Percentiles rank a stretch among this genome's conserved stretches.
These are phyloP conservation scores for Hoplostethus atlanticus DNA, from an alignment of 2,797 vertebrate species.

Conservation along the genomic window DNA sequence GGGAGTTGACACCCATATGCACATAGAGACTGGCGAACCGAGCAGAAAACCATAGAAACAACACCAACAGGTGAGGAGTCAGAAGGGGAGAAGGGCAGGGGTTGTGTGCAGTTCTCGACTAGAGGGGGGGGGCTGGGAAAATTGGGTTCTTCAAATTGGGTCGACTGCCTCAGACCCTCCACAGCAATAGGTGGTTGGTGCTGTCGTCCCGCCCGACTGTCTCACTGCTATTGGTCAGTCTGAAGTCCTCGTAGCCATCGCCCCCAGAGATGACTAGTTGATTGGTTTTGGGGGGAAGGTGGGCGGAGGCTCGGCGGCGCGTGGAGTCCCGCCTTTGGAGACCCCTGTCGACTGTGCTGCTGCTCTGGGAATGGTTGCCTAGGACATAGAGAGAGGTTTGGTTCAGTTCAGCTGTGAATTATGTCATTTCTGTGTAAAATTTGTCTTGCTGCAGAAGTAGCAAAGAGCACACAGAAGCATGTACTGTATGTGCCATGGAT, in stretches of 20 bases:
- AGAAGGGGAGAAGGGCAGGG: conserved; percentile 14
- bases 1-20: conserved; percentile 64
- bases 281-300: conserved; percentile 87
- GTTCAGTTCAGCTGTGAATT: neutral
- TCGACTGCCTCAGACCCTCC: conserved; percentile 89
- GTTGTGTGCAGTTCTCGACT: conserved; percentile 40
- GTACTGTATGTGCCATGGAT: neutral
- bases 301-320: conserved; percentile 84
- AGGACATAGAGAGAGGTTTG: conserved; percentile 1
- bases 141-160: neutral
- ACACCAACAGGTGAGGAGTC: conserved; percentile 47
- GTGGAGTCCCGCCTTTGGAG: conserved; percentile 87
- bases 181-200: conserved; percentile 97
- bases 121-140: conserved; percentile 6
- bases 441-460: neutral
- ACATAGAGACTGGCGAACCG: conserved; percentile 73
- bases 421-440: neutral
- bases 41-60: conserved; percentile 67
- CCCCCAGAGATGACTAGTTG: conserved; percentile 97
- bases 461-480: neutral
- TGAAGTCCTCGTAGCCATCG: conserved; percentile 97
- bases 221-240: conserved; percentile 95
- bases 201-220: conserved; percentile 97
- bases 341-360: conserved; percentile 75
- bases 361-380: conserved; percentile 81